Conservation (phyloP, 2,888 invertebrate genomes). For the Aelia acuminata region DNA sequence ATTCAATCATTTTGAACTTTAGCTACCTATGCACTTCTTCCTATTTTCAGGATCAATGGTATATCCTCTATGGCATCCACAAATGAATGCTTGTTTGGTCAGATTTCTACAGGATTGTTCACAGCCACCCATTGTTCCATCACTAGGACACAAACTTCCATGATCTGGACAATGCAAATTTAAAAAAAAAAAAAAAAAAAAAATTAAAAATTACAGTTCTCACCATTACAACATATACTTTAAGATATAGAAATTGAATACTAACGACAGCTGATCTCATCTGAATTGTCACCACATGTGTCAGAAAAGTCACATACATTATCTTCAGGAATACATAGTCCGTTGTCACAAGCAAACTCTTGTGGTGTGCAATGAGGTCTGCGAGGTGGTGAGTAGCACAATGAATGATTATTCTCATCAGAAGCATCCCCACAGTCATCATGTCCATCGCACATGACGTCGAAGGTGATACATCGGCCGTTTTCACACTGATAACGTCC, state of each 20-base stretch:
- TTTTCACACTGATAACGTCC: slow-evolving; percentile 92
- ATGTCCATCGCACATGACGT: slow-evolving; percentile 90
- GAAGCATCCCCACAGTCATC: slow-evolving; percentile 96
- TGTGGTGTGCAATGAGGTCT: slow-evolving; percentile 82
- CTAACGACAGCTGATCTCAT: slow-evolving; percentile 90
- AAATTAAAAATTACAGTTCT: not conserved
- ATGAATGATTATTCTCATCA: slow-evolving; percentile 95
- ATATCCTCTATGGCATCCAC: slow-evolving; percentile 90
- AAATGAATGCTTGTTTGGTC: slow-evolving; percentile 87
- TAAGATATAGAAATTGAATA: slow-evolving; percentile 64
- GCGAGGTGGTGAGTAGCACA: slow-evolving; percentile 78
- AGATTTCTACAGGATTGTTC: slow-evolving; percentile 92
- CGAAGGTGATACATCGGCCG: slow-evolving; percentile 86
- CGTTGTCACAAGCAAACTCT: slow-evolving; percentile 91
- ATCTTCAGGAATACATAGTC: slow-evolving; percentile 83
- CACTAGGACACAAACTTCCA: slow-evolving; percentile 70
- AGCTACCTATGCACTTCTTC: slow-evolving; percentile 79
- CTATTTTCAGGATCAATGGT: slow-evolving; percentile 84
- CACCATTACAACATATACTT: not conserved
- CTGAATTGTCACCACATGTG: slow-evolving; percentile 92
- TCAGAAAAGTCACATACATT: slow-evolving; percentile 91
- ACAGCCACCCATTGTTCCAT: slow-evolving; percentile 82
- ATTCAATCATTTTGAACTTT: not conserved
- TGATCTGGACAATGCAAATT: slow-evolving; percentile 68
- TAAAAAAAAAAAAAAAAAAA: not conserved